Base-by-base conservation (phyloP, 2,797 vertebrate genomes). In the Pipistrellus nathusii region DNA sequence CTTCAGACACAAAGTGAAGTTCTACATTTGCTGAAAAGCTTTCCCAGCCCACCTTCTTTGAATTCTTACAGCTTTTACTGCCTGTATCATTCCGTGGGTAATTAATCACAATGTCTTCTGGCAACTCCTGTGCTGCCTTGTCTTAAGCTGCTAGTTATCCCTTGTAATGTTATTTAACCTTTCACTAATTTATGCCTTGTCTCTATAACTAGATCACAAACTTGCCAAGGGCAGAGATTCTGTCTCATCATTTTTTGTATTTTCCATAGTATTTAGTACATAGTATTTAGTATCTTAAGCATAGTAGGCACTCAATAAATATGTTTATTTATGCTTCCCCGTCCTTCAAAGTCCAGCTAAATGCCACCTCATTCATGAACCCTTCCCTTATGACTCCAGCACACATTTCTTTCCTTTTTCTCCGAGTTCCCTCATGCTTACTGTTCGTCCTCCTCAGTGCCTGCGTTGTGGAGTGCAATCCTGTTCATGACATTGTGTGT, bases 331-430 rank as follows among this genome's bases (percentile, higher is more conserved):
- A 85, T 85, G 73, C 44, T 81, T 17, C 30, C 27, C 41, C 7
- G 46, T 88, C 62, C 48, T 91, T 96, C 80, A 89, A 96, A 93
- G 46, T 88, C 66, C 62, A 75, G 30, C 82, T 95, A 89, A 87
- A 90, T 77, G 51, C 57, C 11, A 91, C 55, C 12, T 92, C 35
- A 73, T 46, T 86, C 25, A 95, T 71, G 81, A 90, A 8, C 17
- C 44, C 55, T 73, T 85, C 66, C 27, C n/a, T 83, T 51, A 32
- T n/a, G 35, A 57, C n/a, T 32, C 71, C 14, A 77, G 38, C 8
- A 68, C 5, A 27, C 27, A 59, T 78, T 38, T 76, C 53, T 92
- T 88, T 93, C 75, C 30, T 51, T 90, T 12, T 12, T 55, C 27
- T 89, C 30, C 32, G 46, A 80, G 80, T 73, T 80, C 55, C 85